phyloP scores from a whole-genome alignment of 2,113 vertebrate genomes.

The Odocoileus hemionus region DNA sequence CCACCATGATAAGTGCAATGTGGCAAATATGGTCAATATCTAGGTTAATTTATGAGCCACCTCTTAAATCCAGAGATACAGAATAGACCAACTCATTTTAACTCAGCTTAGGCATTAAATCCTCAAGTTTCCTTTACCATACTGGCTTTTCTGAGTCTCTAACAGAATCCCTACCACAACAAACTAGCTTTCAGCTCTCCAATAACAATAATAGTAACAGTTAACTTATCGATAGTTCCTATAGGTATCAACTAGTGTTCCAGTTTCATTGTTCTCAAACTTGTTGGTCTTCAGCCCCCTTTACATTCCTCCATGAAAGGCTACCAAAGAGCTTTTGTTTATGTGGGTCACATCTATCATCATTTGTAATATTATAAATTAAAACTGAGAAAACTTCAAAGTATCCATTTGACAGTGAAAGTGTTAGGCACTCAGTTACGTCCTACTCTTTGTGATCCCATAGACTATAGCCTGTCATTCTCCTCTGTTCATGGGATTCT shows the following conservation, averaged over 20 bases:
- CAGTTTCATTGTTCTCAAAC: background rate
- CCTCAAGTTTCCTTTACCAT: background rate
- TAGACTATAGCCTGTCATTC: background rate
- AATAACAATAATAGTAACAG: background rate
- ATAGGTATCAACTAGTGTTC: background rate
- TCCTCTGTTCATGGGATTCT: background rate
- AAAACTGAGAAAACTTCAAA: background rate
- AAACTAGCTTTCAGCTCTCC: background rate
- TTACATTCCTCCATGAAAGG: background rate
- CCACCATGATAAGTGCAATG: background rate
- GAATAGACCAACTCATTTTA: background rate
- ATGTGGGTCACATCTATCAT: background rate
- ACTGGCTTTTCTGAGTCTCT: background rate
- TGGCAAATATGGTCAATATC: background rate
- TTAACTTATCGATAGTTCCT: background rate
- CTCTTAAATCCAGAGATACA: background rate
- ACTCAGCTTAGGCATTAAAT: background rate
- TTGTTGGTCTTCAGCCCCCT: background rate
- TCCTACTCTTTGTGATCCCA: background rate
- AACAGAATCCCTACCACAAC: background rate
- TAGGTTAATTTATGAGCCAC: background rate
- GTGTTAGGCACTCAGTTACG: background rate
- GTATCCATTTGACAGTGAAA: background rate
- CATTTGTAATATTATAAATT: background rate
- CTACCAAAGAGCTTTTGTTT: background rate